Percentiles rank a stretch among this genome's conserved stretches.
Evolutionary conservation across 1,140 invertebrate genomes (phyloP).

Genomic region (Hylaeus volcanicus): DNA sequence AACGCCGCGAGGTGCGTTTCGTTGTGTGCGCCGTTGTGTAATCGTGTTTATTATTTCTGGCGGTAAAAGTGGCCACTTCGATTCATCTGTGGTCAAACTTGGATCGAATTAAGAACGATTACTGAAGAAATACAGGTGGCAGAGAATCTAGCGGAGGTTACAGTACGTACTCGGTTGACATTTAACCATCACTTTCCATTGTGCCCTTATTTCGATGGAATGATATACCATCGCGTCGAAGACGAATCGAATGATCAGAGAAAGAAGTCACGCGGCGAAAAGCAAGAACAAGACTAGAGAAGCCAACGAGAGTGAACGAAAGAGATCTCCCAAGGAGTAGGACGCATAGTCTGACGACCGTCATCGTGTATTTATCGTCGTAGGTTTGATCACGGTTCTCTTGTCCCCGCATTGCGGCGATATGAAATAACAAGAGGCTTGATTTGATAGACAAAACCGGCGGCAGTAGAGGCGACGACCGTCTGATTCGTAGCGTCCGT

Average conservation of each 20-base stretch:
- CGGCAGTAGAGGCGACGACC: slow-evolving; percentile 56
- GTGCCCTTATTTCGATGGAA: not conserved
- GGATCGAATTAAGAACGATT: not conserved
- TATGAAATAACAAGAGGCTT: slow-evolving; percentile 74
- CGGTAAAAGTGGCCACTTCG: slow-evolving; percentile 11
- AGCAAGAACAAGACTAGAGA: not conserved
- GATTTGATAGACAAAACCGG: slow-evolving; percentile 62
- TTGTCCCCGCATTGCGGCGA: slow-evolving; percentile 49
- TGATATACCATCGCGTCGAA: not conserved
- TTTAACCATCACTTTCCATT: not conserved
- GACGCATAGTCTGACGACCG: not conserved
- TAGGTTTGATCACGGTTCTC: slow-evolving; percentile 1
- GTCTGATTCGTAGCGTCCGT: slow-evolving; percentile 74
- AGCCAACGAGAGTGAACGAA: too few relatives aligned
- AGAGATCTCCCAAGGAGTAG: not conserved
- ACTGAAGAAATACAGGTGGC: not conserved
- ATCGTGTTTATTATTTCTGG: slow-evolving; percentile 28
- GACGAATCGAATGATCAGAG: not conserved
- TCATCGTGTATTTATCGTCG: not conserved
- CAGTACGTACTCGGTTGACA: not conserved
- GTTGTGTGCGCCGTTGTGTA: slow-evolving; percentile 1
- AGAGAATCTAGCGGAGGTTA: not conserved
- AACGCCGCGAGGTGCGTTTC: not conserved
- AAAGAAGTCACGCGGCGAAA: not conserved
- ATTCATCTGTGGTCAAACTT: not conserved